Evolutionary conservation across 1,140 invertebrate species (phyloP), one percentile per base, ranked within the genome.

Genomic region (Nomia melanderi): DNA sequence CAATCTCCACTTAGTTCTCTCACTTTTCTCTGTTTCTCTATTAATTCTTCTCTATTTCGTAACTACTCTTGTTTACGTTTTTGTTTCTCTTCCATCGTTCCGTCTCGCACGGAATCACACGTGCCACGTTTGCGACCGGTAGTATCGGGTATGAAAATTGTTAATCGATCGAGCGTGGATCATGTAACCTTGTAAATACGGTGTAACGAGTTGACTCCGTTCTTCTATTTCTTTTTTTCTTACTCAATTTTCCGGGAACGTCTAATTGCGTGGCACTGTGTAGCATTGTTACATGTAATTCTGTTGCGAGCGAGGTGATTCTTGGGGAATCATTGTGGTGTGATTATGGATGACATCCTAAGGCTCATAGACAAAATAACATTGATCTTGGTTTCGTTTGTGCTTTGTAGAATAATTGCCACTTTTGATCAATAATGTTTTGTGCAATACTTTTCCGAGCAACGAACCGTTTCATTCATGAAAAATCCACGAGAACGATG

Each of bases 221-320:
- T n/a, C n/a, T n/a, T n/a, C n/a, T n/a, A n/a, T n/a, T n/a, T n/a
- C n/a, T n/a, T n/a, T n/a, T n/a, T n/a, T n/a, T 44, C 12, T 44
- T 44, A 17, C 39, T 11, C 2, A 14, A 41, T 23, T 59, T n/a
- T n/a, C 5, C 17, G n/a, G 5, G n/a, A 12, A 27, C 29, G 25
- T 5, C 5, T 9, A n/a, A 36, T 23, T 25, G 23, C 23, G 33
- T 62, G 59, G 59, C 59, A 62, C 31, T 23, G 59, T 39, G 59
- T 62, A 14, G 23, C 8, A 25, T 62, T 62, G 36, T 62, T 62
- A 39, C 33, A 62, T 62, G 23, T 36, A 41, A 36, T n/a, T 62
- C 23, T 11, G 36, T 9, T 36, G 20, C 20, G 20, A n/a, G 36
- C 25, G 5, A 41, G 25, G 33, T 25, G 20, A n/a, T 57, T 57